These are phyloP conservation scores for Xerus rutilus DNA, from an alignment of 2,797 vertebrate species.

Conservation along the genomic window DNA sequence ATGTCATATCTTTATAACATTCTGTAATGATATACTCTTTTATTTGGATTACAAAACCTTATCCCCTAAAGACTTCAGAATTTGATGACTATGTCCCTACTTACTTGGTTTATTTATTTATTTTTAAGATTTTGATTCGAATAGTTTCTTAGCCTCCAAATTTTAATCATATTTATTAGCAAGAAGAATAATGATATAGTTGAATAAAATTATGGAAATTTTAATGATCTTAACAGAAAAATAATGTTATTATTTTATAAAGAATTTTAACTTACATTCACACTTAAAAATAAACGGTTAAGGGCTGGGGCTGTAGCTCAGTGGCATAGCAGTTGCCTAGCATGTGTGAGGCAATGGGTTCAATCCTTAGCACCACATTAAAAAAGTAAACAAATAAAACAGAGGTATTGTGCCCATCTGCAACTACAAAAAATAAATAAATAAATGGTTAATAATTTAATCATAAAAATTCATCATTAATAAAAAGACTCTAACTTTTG, in stretches of 20 bases:
- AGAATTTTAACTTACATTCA: neutral
- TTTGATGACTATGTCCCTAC: neutral
- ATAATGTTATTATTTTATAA: neutral
- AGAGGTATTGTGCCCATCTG: no score
- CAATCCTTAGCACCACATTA: no score
- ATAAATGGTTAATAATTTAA: conserved; percentile 15
- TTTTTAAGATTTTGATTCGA: conserved; percentile 9
- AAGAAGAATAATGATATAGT: neutral
- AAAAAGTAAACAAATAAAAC: no score
- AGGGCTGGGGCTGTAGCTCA: neutral
- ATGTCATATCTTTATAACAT: neutral
- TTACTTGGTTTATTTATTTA: neutral
- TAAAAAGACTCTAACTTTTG: neutral
- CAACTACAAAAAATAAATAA: neutral
- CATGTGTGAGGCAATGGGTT: no score
- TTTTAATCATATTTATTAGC: neutral
- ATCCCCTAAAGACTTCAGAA: neutral
- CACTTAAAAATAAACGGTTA: conserved; percentile 8
- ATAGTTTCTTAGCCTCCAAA: neutral
- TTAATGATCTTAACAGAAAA: conserved; percentile 17
- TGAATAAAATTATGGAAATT: neutral
- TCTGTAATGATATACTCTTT: neutral
- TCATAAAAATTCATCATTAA: neutral
- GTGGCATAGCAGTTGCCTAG: no score
- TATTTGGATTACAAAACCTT: neutral